Evolutionary conservation across 2,888 invertebrate species (phyloP).

Genomic region (Odontocolon sp.): DNA sequence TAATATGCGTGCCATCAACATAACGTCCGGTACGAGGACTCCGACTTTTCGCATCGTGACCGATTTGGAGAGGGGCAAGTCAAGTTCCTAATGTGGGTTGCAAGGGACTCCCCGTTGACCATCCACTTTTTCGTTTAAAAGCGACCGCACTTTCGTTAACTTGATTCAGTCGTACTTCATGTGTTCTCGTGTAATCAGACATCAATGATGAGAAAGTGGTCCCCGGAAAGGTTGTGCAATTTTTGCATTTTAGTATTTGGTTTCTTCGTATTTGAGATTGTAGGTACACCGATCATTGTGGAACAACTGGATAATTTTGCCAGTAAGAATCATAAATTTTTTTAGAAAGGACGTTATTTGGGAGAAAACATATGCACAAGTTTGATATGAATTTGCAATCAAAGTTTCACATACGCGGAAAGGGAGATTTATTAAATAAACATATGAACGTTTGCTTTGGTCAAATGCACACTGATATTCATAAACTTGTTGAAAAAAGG

Average conservation of each 20-base stretch:
- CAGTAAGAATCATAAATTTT: constrained; percentile 23
- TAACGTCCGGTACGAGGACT: constrained; percentile 31
- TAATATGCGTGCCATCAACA: not conserved
- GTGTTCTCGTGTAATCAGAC: constrained; percentile 40
- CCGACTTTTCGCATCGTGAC: constrained; percentile 6
- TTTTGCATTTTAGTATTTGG: constrained; percentile 3
- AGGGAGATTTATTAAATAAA: too few relatives aligned
- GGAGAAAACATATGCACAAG: too few relatives aligned
- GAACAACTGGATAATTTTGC: constrained; percentile 2
- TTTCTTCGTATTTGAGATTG: constrained; percentile 9
- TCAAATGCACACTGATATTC: not conserved
- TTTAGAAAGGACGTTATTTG: not conserved
- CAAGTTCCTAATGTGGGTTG: constrained; percentile 63
- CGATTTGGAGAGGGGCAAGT: constrained; percentile 60
- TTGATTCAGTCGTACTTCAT: constrained; percentile 65
- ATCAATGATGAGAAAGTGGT: constrained; percentile 24
- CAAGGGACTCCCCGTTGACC: constrained; percentile 70
- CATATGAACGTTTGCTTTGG: not conserved
- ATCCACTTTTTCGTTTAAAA: constrained; percentile 71
- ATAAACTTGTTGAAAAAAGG: not conserved
- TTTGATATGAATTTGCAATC: not conserved
- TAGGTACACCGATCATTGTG: constrained; percentile 12
- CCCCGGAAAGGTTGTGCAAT: constrained; percentile 21
- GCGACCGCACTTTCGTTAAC: constrained; percentile 59
- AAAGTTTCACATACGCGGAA: not conserved